Evolutionary conservation across 2,888 invertebrate genomes (phyloP), one percentile per base, ranked within the genome.

Genomic region (Serrognathus titanus): DNA sequence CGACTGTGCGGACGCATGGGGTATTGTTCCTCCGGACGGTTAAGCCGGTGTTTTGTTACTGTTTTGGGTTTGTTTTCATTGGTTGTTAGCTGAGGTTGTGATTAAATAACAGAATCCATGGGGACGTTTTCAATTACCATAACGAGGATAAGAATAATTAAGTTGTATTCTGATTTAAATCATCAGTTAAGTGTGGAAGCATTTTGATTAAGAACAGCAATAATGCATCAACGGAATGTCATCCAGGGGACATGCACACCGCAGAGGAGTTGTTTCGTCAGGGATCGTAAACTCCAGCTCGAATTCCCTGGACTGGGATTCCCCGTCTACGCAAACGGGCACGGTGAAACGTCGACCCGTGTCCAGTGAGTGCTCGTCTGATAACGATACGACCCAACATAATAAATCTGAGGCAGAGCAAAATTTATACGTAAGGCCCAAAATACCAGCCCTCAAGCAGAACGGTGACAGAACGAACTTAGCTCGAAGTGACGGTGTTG

Each of bases 311-410:
- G 89, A 89, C 71, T 89, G 88, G 88, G 88, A 89, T 72, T 86
- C 85, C 20, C 86, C 88, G 38, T 88, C 87, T 20, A 79, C 83
- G 35, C 82, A 82, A 71, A 89, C 88, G 1, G 88, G 88, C 10
- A 89, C 89, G 1, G 87, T 89, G 3, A 88, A 87, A 71, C 79
- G 87, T 63, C 80, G 88, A 62, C 83, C 85, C 52, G 79, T 81
- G 35, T 85, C 86, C 50, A 68, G 57, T 37, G 63, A 59, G 38
- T 64, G 58, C 55, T 59, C 62, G 16, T 48, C 57, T 37, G 61
- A 60, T 40, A 56, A 49, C 48, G 57, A 55, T 48, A 13, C 52
- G 51, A 51, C 38, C 3, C 11, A 50, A 46, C 12, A 5, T 24
- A 12, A 40, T 38, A 31, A 55, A 50, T 11, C 51, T 11, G 36